Percentiles rank a stretch among this genome's conserved stretches.
These are phyloP conservation scores for Poeciliopsis gracilis DNA, from an alignment of 2,797 vertebrate genomes.

Conservation along the genomic window DNA sequence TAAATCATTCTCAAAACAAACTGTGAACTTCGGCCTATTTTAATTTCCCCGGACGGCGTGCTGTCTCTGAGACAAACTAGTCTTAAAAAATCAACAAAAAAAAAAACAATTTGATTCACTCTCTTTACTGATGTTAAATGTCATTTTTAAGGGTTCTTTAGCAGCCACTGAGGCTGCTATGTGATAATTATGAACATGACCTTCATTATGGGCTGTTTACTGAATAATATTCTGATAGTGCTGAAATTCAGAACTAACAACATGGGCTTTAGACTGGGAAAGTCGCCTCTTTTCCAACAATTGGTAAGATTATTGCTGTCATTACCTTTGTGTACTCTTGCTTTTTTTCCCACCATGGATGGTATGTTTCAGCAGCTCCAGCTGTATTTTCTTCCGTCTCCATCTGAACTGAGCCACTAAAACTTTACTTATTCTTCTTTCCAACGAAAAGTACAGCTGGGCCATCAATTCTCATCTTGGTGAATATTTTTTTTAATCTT, in stretches of 20 bases:
- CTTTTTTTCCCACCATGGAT: not conserved
- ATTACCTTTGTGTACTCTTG: not conserved
- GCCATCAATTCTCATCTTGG: not conserved
- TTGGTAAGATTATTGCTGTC: not conserved
- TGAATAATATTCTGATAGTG: not conserved
- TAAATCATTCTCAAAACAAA: not conserved
- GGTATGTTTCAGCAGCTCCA: not conserved
- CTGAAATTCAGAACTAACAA: not conserved
- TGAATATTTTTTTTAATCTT: not conserved
- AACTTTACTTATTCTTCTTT: not conserved
- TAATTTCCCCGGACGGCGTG: not conserved
- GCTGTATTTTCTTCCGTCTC: not conserved
- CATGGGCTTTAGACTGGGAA: not conserved
- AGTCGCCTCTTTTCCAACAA: not conserved
- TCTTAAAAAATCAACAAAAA: too few relatives aligned
- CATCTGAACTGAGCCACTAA: not conserved
- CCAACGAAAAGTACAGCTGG: not conserved
- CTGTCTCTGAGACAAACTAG: not conserved
- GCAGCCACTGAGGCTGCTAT: not conserved
- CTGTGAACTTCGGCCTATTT: not conserved
- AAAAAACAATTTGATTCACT: not conserved
- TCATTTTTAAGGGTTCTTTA: not conserved
- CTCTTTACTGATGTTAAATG: slow-evolving; percentile 6
- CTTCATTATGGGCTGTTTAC: not conserved
- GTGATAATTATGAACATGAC: slow-evolving; percentile 5